Base-by-base conservation (phyloP, 2,888 invertebrate genomes). In the Hypercompe scribonia region DNA sequence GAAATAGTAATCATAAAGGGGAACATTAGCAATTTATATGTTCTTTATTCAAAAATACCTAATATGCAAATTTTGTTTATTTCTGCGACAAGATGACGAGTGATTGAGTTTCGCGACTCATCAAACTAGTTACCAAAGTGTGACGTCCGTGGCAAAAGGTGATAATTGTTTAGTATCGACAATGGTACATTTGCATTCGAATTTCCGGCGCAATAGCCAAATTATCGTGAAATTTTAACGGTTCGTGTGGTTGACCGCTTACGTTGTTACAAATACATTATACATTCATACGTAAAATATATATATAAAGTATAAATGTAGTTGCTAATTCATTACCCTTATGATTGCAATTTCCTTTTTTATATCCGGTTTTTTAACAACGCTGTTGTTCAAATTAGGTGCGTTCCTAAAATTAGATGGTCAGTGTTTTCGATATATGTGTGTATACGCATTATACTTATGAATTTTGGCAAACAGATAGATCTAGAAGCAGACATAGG, bases 171-270 rank as follows among this genome's bases (percentile, higher is more conserved):
- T 86, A 87, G 86, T 88, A 84, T 87, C 87, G 89, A 94, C 94
- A 94, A 94, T 91, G 89, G 91, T 82, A 84, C 92, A 94, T 95
- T 94, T 94, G 93, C 94, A 94, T 94, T 91, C 89, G 86, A 86
- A 85, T 92, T 91, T 93, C 90, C 92, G 92, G 90, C 87, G 90
- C 90, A 90, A 90, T 90, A 90, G 90, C 90, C 90, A 91, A 94
- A 93, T 94, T 93, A 91, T 90, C 91, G 90, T 90, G 87, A 86
- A 89, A 86, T 89, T 89, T 66, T 90, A 90, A 92, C 93, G 91
- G 89, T 91, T 90, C 80, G 86, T 92, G 91, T 89, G 93, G 91
- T 93, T 91, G 85, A 91, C 92, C 91, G 88, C 90, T 86, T 86
- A 85, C 81, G 83, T 85, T 64, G n/a, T 65, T 86, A 86, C 78